Evolutionary conservation across 2,888 invertebrate genomes (phyloP).

Genomic region (Mycalesis mineus): DNA sequence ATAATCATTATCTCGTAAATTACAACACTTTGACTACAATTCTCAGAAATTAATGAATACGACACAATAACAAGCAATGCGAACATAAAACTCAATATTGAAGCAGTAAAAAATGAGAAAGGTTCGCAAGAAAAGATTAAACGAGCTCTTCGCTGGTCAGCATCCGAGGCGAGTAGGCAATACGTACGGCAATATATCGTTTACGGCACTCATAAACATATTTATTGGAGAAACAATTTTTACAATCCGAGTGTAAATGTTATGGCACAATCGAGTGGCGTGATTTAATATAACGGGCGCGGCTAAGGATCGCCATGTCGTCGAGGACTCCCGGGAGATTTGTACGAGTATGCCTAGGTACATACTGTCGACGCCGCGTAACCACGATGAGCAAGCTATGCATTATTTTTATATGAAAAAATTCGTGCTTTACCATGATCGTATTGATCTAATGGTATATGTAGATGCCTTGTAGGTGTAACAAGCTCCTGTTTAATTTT

Average conservation of each 20-base stretch:
- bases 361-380: not conserved
- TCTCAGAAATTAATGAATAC: not conserved
- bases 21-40: not conserved
- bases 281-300: conserved; percentile 21
- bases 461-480: no score
- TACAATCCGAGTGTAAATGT: conserved; percentile 21
- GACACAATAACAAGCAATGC: conserved; percentile 4
- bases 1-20: no score
- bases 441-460: no score
- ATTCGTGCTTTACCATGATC: no score
- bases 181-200: conserved; percentile 22
- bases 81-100: conserved; percentile 18
- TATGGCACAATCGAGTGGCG: conserved; percentile 21
- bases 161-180: conserved; percentile 14
- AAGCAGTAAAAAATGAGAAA: conserved; percentile 16
- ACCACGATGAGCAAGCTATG: no score
- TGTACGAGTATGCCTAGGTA: not conserved
- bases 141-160: conserved; percentile 14
- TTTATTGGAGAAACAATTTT: conserved; percentile 22
- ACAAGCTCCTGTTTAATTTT: no score
- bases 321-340: conserved; percentile 21
- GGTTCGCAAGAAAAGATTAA: conserved; percentile 16
- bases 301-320: conserved; percentile 17
- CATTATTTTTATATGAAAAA: no score
- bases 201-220: conserved; percentile 22